phyloP scores from a whole-genome alignment of 2,888 invertebrate genomes.

The Pelosia muscerda region DNA sequence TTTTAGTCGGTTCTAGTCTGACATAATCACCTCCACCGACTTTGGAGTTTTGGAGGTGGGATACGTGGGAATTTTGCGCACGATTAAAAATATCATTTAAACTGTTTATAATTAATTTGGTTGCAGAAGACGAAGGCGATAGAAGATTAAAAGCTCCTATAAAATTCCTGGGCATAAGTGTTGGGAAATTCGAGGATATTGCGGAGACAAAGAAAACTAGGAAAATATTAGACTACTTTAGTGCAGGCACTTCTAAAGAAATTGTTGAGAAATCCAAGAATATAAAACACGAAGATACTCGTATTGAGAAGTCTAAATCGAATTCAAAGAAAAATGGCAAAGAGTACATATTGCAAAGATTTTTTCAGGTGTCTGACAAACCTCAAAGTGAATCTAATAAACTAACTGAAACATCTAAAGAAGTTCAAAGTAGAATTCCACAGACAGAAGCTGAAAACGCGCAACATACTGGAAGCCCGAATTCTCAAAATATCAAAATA shows the following conservation, averaged over 20 bases:
- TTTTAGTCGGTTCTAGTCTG: too few species aligned
- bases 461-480: background rate
- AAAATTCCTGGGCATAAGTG: conserved; percentile 91
- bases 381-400: background rate
- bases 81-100: too few species aligned
- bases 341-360: conserved; percentile 69
- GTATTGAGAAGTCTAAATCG: conserved; percentile 26
- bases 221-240: conserved; percentile 87
- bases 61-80: too few species aligned
- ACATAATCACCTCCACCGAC: too few species aligned
- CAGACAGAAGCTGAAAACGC: background rate
- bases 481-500: background rate
- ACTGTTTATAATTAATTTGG: conserved; percentile 11
- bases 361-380: conserved; percentile 56
- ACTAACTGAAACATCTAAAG: background rate
- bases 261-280: conserved; percentile 34
- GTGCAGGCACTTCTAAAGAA: conserved; percentile 71
- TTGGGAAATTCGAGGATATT: conserved; percentile 91
- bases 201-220: conserved; percentile 83
- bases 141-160: conserved; percentile 85
- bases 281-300: conserved; percentile 26
- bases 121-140: conserved; percentile 74
- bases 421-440: background rate
- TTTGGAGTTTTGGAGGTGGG: too few species aligned
- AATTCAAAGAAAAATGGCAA: conserved; percentile 58